Evolutionary conservation across 2,113 vertebrate species (phyloP).

Genomic region (Coracopsis vasa): DNA sequence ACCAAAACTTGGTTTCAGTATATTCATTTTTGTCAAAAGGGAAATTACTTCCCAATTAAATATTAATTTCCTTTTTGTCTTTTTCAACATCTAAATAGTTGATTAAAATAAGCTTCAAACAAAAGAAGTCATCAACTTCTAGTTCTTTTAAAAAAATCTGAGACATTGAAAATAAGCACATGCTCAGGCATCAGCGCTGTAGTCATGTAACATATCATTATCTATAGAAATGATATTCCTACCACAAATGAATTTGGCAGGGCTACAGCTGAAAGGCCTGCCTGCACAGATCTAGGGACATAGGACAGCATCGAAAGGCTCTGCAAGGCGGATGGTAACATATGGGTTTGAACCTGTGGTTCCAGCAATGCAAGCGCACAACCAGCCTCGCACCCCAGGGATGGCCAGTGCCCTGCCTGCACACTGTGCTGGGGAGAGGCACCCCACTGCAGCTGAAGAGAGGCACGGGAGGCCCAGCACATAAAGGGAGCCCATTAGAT

Average conservation of each 20-base stretch:
- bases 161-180: rapidly evolving
- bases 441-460: background rate
- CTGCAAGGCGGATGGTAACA: background rate
- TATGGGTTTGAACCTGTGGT: background rate
- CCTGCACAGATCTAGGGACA: background rate
- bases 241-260: background rate
- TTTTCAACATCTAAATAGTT: background rate
- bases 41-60: background rate
- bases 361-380: background rate
- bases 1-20: background rate
- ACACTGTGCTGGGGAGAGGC: background rate
- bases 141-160: background rate
- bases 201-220: background rate
- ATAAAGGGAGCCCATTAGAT: rapidly evolving
- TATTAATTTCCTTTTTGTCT: background rate
- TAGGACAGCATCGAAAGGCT: background rate
- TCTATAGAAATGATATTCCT: background rate
- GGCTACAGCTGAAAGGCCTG: background rate
- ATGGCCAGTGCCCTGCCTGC: background rate
- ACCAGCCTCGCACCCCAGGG: rapidly evolving
- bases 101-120: background rate
- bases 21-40: background rate
- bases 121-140: background rate
- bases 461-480: rapidly evolving
- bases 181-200: background rate